phyloP scores from a whole-genome alignment of 2,797 vertebrate species.

The Myripristis murdjan region DNA sequence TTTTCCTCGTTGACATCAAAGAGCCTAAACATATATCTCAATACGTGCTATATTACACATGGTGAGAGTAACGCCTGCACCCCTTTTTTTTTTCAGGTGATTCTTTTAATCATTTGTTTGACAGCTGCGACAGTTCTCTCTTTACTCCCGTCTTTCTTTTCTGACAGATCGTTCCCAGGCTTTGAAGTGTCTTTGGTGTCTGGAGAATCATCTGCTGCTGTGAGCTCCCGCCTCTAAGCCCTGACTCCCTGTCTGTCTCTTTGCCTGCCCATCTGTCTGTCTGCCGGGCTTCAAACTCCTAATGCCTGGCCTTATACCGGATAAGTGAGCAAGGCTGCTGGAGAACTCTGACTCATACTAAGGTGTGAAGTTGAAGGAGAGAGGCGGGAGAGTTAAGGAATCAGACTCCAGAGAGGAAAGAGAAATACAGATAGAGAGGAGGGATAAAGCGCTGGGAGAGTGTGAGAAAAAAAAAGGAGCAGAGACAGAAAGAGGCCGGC shows the following conservation, averaged over 20 bases:
- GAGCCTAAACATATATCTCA: neutral
- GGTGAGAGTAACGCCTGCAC: neutral
- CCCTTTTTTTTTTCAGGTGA: slow-evolving; percentile 7
- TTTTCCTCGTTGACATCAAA: neutral
- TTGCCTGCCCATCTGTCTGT: slow-evolving; percentile 5
- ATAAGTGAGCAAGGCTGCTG: slow-evolving; percentile 18
- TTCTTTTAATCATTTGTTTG: slow-evolving; percentile 35
- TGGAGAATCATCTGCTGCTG: slow-evolving; percentile 47
- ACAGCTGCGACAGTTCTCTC: slow-evolving; percentile 12
- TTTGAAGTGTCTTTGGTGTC: slow-evolving; percentile 34
- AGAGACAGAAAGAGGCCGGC: neutral
- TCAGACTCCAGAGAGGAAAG: neutral
- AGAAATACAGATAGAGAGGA: neutral
- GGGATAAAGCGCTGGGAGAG: neutral
- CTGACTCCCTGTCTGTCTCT: slow-evolving; percentile 24
- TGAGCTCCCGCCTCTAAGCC: slow-evolving; percentile 41
- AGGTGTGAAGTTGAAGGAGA: slow-evolving; percentile 1
- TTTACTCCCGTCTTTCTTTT: neutral
- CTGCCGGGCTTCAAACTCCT: slow-evolving; percentile 27
- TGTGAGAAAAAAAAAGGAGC: neutral
- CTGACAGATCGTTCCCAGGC: slow-evolving; percentile 18
- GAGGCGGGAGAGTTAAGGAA: neutral
- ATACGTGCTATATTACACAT: slow-evolving; percentile 18
- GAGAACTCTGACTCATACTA: slow-evolving; percentile 2
- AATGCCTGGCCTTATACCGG: slow-evolving; percentile 39